Evolutionary conservation across 1,140 invertebrate species (phyloP), one percentile per base, ranked within the genome.

Genomic region (Drosophila parvula): DNA sequence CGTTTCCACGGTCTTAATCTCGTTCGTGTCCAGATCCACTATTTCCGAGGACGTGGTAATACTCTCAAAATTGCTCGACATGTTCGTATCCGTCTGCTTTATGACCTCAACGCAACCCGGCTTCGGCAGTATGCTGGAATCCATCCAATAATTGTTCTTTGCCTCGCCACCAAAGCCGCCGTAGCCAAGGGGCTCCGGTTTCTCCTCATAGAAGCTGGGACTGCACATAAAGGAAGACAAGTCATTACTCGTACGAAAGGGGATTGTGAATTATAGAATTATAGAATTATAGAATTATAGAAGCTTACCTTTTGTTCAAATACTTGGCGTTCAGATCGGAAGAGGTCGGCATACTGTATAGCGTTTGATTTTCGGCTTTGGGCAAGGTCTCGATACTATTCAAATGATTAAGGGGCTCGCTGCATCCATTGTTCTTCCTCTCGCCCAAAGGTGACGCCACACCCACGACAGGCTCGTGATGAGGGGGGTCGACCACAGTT

Each of bases 21-120:
- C 94, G 75, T 94, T 94, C 4, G 94, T 94, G 75, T 94, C 94
- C 61, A 94, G 93, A 84, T 94, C 94, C 67, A 93, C 94, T 36
- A 94, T 94, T 88, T 94, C 78, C 3, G 91, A 92, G 1, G 91
- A 92, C 67, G 61, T 90, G 40, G 71, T 90, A 68, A 78, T 84
- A 58, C 73, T 81, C 59, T 89, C 84, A 50, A 81, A 84, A 34
- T 71, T 86, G 12, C 71, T 88, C 9, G 77, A 55, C 76, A 88
- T 80, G 14, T 45, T 70, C 0, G 84, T 70, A 53, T 81, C 80
- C 8, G 69, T 78, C 48, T 80, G 82, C 18, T 86, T 86, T 11
- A 90, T 69, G 3, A 65, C 76, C 28, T 85, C 90, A 28, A 90
- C 74, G 47, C 79, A 91, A 14, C 79, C 81, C 7, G 91, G 88